Evolutionary conservation across 2,797 vertebrate genomes (phyloP), one percentile per base, ranked within the genome.

Genomic region (Myoxocephalus aenaeus): DNA sequence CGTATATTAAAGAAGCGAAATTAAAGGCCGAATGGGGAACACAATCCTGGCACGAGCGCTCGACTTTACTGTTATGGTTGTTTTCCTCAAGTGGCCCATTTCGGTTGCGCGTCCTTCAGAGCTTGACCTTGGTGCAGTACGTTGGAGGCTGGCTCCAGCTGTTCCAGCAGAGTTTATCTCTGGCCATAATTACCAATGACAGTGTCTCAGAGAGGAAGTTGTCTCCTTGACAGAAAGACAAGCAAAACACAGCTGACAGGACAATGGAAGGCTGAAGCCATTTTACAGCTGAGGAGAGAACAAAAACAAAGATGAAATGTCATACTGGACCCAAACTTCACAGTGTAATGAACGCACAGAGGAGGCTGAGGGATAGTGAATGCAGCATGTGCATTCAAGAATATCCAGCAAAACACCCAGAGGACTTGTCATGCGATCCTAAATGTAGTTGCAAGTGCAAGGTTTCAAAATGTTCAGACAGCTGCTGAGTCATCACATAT

Each of bases 121-220:
- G 53, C 67, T 82, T 84, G 88, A 94, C 92, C 90, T 92, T 87
- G 84, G 42, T 29, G 78, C 67, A 83, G 72, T 51, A 73, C 75
- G 83, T 83, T 70, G 77, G 83, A 84, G 75, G 76, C 81, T 82
- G 65, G 81, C 90, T 92, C 91, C 91, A 91, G 89, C 90, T 93
- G 91, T 86, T 91, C 73, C 79, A 58, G 80, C 70, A 82, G 90
- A 90, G 85, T 92, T 91, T 88, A 89, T 91, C 89, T 91, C 70
- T 11, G 86, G 86, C 85, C 85, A 83, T 90, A 91, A 92, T 87
- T 91, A 89, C 83, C 87, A 87, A 83, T 88, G 90, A 89, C 88
- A 87, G 79, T 65, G 83, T 92, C 89, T 88, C 75, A 63, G 79
- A 80, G 86, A 92, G 81, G 87, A 89, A 88, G 88, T 82, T 70